Percentiles rank a stretch among this genome's conserved stretches.
These are phyloP conservation scores for Phaethon lepturus DNA, from an alignment of 2,113 vertebrate species.

Conservation along the genomic window DNA sequence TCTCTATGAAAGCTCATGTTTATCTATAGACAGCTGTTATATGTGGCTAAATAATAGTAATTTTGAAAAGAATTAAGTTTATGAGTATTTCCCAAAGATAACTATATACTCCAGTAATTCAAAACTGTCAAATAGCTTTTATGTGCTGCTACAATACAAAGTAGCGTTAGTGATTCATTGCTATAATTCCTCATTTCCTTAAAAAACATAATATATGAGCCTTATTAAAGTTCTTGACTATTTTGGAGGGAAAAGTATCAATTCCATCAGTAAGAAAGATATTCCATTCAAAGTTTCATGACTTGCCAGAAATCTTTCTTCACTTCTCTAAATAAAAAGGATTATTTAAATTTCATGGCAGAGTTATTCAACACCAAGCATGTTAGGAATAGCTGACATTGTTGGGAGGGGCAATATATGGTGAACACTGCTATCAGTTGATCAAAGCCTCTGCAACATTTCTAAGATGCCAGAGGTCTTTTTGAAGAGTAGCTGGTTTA, in stretches of 20 bases:
- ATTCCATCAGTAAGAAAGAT: background rate
- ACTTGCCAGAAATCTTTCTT: background rate
- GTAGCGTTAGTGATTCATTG: background rate
- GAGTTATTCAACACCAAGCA: background rate
- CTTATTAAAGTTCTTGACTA: background rate
- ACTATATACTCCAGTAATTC: background rate
- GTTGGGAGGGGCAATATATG: background rate
- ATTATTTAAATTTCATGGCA: background rate
- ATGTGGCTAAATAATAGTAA: background rate
- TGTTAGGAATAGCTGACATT: background rate
- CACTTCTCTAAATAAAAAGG: background rate
- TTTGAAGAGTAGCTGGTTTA: background rate
- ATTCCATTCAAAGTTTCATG: background rate
- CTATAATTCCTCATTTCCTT: background rate
- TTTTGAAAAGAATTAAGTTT: background rate
- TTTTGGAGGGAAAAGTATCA: background rate
- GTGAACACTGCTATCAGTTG: background rate
- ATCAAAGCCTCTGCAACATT: slow-evolving; percentile 16
- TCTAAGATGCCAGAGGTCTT: background rate
- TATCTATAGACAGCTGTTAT: background rate
- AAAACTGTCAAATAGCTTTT: background rate
- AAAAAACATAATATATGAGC: background rate
- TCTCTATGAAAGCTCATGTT: background rate
- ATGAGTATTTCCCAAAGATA: background rate
- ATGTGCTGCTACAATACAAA: background rate